phyloP scores from a whole-genome alignment of 35 echinoderm and acorn worm genomes.

The Nesometra sesokonis region DNA sequence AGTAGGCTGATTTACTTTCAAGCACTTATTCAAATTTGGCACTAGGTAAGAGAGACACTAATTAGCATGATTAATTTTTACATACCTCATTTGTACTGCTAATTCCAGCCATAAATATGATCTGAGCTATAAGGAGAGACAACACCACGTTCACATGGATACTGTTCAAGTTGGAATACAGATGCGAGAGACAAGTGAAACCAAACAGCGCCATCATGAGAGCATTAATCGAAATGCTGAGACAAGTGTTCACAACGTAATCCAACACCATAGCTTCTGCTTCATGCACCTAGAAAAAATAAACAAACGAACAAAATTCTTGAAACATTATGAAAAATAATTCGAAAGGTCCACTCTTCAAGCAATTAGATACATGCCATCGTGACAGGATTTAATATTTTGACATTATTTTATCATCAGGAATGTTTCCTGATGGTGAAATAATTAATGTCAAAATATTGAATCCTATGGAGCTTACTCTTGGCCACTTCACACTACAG shows the following conservation, averaged over 20 bases:
- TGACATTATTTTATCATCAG: too few species aligned
- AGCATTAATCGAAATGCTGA: conserved; percentile 39
- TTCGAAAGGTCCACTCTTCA: too few species aligned
- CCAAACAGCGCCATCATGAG: conserved; percentile 74
- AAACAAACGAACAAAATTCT: too few species aligned
- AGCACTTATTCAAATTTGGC: not conserved
- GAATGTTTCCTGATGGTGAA: too few species aligned
- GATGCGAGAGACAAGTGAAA: conserved; percentile 59
- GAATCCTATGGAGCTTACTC: too few species aligned
- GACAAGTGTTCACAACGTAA: conserved; percentile 52
- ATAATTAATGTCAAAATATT: too few species aligned
- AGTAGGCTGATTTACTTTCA: not conserved
- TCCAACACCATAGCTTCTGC: conserved; percentile 38
- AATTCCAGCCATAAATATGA: conserved; percentile 76
- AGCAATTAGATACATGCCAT: too few species aligned
- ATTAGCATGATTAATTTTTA: too few species aligned
- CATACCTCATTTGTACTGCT: conserved; percentile 78
- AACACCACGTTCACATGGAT: conserved; percentile 91
- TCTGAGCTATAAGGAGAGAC: conserved; percentile 58
- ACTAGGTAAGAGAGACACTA: too few species aligned
- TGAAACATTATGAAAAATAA: too few species aligned
- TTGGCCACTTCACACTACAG: too few species aligned
- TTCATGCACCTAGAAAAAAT: not conserved
- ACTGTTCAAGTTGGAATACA: conserved; percentile 85
- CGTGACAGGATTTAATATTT: too few species aligned